phyloP scores from a whole-genome alignment of 2,113 vertebrate genomes.

The Halcyon senegalensis region DNA sequence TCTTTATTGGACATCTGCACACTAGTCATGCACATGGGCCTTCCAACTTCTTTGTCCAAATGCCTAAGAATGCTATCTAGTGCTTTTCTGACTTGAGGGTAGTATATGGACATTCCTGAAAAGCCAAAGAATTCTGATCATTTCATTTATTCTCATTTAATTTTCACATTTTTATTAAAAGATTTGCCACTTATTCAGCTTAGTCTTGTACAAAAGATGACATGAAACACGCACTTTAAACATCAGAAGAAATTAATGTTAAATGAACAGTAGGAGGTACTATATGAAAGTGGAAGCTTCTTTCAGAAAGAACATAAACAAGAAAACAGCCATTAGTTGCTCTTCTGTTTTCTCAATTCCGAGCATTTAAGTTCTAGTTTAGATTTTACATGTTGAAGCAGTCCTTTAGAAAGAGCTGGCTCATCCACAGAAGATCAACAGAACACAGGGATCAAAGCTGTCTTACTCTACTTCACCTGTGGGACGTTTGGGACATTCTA shows the following conservation, averaged over 20 bases:
- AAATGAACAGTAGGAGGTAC: background rate
- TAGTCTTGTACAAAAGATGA: background rate
- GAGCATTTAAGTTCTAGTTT: background rate
- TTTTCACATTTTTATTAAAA: background rate
- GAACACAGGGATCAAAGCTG: background rate
- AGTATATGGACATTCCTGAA: constrained; percentile 97
- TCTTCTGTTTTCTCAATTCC: background rate
- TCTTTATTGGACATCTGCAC: constrained; percentile 99
- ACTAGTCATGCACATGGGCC: constrained; percentile 98
- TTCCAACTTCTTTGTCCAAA: constrained; percentile 97
- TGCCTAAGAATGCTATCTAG: constrained; percentile 96
- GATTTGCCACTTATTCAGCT: background rate
- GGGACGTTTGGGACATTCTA: background rate
- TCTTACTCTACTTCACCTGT: background rate
- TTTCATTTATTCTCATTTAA: background rate
- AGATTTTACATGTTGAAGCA: background rate
- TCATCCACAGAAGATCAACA: background rate
- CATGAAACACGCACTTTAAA: background rate
- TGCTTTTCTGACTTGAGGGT: constrained; percentile 97
- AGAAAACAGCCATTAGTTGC: background rate
- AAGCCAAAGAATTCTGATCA: background rate
- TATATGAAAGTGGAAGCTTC: background rate
- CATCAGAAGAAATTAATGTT: background rate
- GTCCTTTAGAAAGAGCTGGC: background rate
- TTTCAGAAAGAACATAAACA: background rate